These are phyloP conservation scores for Melinopterus prodromus DNA, from an alignment of 2,888 invertebrate genomes.

Conservation along the genomic window DNA sequence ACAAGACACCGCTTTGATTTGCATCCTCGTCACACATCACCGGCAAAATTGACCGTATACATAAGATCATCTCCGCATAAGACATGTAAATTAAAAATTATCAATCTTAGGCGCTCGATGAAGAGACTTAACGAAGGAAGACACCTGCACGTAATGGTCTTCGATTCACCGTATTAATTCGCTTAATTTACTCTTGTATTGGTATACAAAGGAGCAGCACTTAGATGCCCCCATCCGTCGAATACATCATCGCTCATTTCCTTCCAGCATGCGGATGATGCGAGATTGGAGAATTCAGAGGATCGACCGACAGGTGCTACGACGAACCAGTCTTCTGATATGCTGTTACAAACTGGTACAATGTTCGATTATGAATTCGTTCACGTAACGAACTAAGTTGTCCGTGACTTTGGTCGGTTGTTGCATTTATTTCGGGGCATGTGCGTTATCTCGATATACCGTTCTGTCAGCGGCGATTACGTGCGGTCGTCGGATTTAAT, in stretches of 20 bases:
- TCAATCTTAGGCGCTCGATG: neutral
- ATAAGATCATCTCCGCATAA: neutral
- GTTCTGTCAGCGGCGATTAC: neutral
- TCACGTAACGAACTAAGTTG: neutral
- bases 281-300: neutral
- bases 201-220: neutral
- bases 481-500: neutral
- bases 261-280: neutral
- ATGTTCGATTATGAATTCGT: neutral
- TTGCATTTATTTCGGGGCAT: neutral
- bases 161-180: conserved; percentile 4
- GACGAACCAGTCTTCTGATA: neutral
- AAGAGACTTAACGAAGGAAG: neutral
- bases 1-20: too few species aligned
- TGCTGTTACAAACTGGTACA: neutral
- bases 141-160: conserved; percentile 4
- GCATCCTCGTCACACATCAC: neutral
- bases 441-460: neutral
- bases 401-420: neutral
- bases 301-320: neutral
- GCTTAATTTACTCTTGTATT: conserved; percentile 4
- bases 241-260: neutral
- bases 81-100: neutral
- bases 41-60: neutral
- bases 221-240: neutral